These are phyloP conservation scores for Onychomys leucogaster DNA, from an alignment of 2,797 vertebrate genomes.

Conservation along the genomic window DNA sequence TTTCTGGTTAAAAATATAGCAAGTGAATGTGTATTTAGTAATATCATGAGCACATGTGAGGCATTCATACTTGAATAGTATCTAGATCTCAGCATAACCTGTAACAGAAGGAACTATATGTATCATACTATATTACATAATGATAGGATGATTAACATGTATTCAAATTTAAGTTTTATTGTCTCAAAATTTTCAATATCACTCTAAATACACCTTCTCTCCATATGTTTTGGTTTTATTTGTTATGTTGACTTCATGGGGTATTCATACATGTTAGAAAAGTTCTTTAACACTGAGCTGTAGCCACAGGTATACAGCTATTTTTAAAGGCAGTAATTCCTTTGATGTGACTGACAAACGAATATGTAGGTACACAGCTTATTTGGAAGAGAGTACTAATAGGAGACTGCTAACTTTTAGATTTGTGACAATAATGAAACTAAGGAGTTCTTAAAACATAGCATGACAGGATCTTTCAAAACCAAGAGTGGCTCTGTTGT, in stretches of 20 bases:
- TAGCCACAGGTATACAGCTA: background rate
- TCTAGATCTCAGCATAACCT: slow-evolving; percentile 32
- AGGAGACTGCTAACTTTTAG: slow-evolving; percentile 65
- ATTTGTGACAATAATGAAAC: slow-evolving; percentile 53
- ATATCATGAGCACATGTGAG: slow-evolving; percentile 45
- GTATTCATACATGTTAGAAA: background rate
- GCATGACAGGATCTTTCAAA: slow-evolving; percentile 64
- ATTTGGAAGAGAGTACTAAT: slow-evolving; percentile 62
- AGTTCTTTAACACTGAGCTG: background rate
- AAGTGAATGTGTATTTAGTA: background rate
- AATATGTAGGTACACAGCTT: slow-evolving; percentile 56
- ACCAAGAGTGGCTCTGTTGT: background rate
- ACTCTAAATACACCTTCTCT: background rate
- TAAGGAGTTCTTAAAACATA: background rate
- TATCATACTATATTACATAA: slow-evolving; percentile 6
- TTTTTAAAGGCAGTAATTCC: background rate
- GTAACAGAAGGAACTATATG: background rate
- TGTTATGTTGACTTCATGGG: background rate
- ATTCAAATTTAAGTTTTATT: background rate
- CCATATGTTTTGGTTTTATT: background rate
- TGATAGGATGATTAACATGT: slow-evolving; percentile 12
- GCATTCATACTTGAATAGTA: slow-evolving; percentile 72
- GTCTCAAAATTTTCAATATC: slow-evolving; percentile 25
- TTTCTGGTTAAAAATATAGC: background rate
- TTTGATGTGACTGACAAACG: slow-evolving; percentile 19